Evolutionary conservation across 2,797 vertebrate genomes (phyloP), one percentile per base, ranked within the genome.

Genomic region (Anas bernieri): DNA sequence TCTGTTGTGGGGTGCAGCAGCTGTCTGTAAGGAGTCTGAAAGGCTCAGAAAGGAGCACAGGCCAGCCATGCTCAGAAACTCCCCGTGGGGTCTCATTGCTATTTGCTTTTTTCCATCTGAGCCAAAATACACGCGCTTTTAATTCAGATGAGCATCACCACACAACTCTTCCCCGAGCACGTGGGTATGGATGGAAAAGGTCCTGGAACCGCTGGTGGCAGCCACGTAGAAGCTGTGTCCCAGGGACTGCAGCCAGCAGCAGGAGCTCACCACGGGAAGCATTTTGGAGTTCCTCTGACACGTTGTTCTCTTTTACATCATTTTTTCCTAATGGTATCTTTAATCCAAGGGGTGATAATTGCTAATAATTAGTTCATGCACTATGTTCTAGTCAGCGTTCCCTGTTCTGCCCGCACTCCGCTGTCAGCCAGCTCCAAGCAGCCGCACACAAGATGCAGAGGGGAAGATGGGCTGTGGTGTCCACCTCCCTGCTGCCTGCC

Each of bases 311-410:
- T 50, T 59, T 56, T 17, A 50, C 41, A 62, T n/a, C 16, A 13
- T 6, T 25, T 23, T 89, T 92, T 87, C 39, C 37, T 82, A 91
- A 81, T 6, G 17, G 15, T 22, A 39, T 77, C 92, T 87, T 55
- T 68, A 88, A 95, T 92, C 84, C 67, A 58, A 63, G 35, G 62
- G 70, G 56, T 90, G 84, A 95, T 85, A 93, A 92, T 26, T 1
- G 55, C 11, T 4, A 72, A 90, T 88, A 93, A 92, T 25, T 41
- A 76, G 73, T 45, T 45, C 41, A 28, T 2, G 30, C 25, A 31
- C 62, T 58, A 26, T 7, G 20, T 41, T 30, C 61, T 22, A 30
- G 50, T 9, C 26, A 25, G 25, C 1, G n/a, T 26, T 76, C 35
- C 48, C 62, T 17, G 1, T 3, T 14, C 12, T 50, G 28, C 52